Evolutionary conservation across 2,888 invertebrate species (phyloP), one percentile per base, ranked within the genome.

Genomic region (Tortrix viridana): DNA sequence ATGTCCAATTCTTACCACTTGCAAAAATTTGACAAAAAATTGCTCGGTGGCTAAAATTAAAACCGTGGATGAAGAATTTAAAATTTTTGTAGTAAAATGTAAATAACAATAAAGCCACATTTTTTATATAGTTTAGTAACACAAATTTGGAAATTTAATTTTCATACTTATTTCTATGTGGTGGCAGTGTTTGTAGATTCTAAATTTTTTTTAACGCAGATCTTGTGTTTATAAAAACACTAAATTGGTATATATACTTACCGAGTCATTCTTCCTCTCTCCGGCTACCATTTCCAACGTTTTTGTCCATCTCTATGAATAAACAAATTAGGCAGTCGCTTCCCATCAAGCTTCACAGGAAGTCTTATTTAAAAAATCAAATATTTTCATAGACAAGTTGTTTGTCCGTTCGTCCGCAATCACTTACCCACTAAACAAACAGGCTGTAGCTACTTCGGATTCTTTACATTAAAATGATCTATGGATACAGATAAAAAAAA

Each of bases 301-400:
- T 53, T 41, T 38, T 52, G 32, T 32, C 32, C 12, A 32, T 12
- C 32, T 3, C 19, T 19, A 50, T 18, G n/a, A 44, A 62, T 57
- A 56, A 62, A 57, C 62, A 62, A 57, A 62, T 62, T 57, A 62
- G 37, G 52, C 49, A 50, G 49, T 41, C 53, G 37, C 53, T 44
- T 44, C 55, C 43, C 46, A 19, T 46, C 32, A 20, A 23, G 26
- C 48, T 49, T 55, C 7, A 52, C 62, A 62, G 62, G 62, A 62
- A 62, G 62, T 62, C 52, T 46, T 46, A 57, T 57, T 46, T 57
- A 32, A 55, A 44, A 49, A 23, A 41, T 16, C 56, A 48, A 56
- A 62, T 62, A 57, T 62, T 62, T 52, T 57, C 26, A 56, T 62
- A 62, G 56, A 50, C 49, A 43, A 60, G 47, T 57, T 26, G 62